A percentile compares a stretch with the other conserved stretches of the same genome.
Conservation (phyloP, 2,888 invertebrate genomes). For the Coenonympha arcania region DNA sequence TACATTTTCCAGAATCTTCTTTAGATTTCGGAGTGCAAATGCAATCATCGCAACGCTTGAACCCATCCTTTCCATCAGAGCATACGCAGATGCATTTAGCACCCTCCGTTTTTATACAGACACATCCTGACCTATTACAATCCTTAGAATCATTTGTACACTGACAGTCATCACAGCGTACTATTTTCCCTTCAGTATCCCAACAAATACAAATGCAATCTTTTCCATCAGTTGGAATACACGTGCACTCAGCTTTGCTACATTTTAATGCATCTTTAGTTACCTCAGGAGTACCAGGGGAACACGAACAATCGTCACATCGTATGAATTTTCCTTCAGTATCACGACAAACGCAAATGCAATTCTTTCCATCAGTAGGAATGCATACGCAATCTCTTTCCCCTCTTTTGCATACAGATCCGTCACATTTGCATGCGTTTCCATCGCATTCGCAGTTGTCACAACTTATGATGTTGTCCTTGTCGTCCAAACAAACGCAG, state of each 20-base stretch:
- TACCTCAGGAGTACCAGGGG: not conserved
- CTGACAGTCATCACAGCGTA: conserved; percentile 35
- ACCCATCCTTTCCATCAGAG: conserved; percentile 26
- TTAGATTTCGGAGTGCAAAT: conserved; percentile 23
- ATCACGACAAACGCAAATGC: not conserved
- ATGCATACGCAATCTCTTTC: conserved; percentile 1
- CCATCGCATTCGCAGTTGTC: conserved; percentile 30
- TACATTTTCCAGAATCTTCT: not conserved
- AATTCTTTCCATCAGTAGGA: not conserved
- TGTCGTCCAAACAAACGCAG: conserved; percentile 35
- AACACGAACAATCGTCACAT: not conserved
- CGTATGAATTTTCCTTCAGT: not conserved
- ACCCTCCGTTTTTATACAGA: conserved; percentile 32
- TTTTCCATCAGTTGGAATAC: conserved; percentile 20
- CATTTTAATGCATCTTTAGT: not conserved
- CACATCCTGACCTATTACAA: conserved; percentile 27
- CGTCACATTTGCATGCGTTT: no score
- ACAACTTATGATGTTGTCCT: conserved; percentile 32
- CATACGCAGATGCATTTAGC: conserved; percentile 33
- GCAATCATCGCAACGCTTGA: conserved; percentile 34
- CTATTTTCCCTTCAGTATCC: conserved; percentile 28
- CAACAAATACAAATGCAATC: conserved; percentile 29
- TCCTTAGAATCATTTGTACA: conserved; percentile 18
- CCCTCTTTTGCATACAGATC: conserved; percentile 9
- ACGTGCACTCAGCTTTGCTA: not conserved